Base-by-base conservation (phyloP, 2,797 vertebrate genomes). In the Squalus acanthias region DNA sequence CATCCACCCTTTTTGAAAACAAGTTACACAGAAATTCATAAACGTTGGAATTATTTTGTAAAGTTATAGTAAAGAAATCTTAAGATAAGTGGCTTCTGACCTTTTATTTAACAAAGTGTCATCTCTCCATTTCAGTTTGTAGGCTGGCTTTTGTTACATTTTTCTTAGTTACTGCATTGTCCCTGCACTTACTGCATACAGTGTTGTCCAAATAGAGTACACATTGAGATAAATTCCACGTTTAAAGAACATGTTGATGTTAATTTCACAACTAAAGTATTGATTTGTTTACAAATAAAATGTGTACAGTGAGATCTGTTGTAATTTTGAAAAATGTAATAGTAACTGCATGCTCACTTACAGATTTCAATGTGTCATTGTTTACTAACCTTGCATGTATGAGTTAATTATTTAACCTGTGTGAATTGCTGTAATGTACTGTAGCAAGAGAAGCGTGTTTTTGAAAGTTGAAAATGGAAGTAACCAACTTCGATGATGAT, bases 391-490 rank as follows among this genome's bases (percentile, higher is more conserved):
- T n/a, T 53, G 94, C 94, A 95, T 74, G 94, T 57, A 46, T 74
- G 22, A 57, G 50, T 57, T 76, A 76, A 95, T 57, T 8, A 60
- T 33, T 95, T 95, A 95, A 95, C 50, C 26, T 76, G 50, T 92
- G 60, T 60, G 72, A 76, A 72, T 95, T 95, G 70, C 94, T 76
- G 33, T 74, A 95, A 76, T n/a, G 9, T 95, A n/a, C 94, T 76
- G 50, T 53, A 95, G 94, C 70, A 95, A 95, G 70, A 53, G 70
- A 74, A 60, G 94, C 50, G 15, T 76, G 72, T 53, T 76, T 76
- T 95, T 95, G 72, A 95, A 95, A 74, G 94, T 76, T 95, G 94
- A 95, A 95, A 95, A 95, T 95, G 94, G 94, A 95, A 76, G 53
- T 95, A 76, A n/a, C 70, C 94, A 95, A 95, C 94, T 76, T 76